Base-by-base conservation (phyloP, 2,888 invertebrate genomes). In the Melangyna quadrimaculata region DNA sequence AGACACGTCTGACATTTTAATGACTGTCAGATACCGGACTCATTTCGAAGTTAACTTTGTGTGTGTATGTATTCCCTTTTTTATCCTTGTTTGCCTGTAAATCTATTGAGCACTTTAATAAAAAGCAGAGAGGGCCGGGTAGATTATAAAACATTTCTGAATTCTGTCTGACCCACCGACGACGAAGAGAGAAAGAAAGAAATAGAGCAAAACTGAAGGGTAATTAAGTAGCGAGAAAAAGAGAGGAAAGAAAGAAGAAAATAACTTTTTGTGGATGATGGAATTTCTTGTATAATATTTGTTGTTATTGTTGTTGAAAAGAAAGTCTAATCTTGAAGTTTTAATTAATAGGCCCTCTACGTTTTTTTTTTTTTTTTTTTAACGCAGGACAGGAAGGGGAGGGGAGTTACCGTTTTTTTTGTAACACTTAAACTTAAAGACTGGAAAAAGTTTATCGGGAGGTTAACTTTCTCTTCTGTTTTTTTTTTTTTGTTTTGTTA, bases 21-120 rank as follows among this genome's bases (percentile, higher is more conserved):
- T 75, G 69, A 75, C 75, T 80, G 65, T 75, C 80, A 84, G 71
- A 75, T 79, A 67, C 74, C 73, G 65, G 55, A 71, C 73, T 74
- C 57, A 78, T 78, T 83, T 69, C 43, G 65, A 65, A 43, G 29
- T 61, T 43, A 40, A 40, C 37, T 61, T 63, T 70, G 53, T 35
- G 19, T 37, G 22, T 59, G n/a, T 22, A 37, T 22, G 12, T 45
- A 51, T 43, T 78, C 3, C 53, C 9, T 70, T 51, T 32, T 55
- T 35, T 63, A 29, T 63, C 12, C 67, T 51, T 51, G 35, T 67
- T 35, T 35, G 14, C 22, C 71, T 29, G 22, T 29, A 37, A 40
- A 75, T 75, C 67, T 77, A 84, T 84, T 75, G 80, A 67, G 69
- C 45, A 69, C 48, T 80, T 59, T 55, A 69, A 53, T 61, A 61